Conservation (phyloP, 2,113 vertebrate genomes). For the Mohoua ochrocephala region DNA sequence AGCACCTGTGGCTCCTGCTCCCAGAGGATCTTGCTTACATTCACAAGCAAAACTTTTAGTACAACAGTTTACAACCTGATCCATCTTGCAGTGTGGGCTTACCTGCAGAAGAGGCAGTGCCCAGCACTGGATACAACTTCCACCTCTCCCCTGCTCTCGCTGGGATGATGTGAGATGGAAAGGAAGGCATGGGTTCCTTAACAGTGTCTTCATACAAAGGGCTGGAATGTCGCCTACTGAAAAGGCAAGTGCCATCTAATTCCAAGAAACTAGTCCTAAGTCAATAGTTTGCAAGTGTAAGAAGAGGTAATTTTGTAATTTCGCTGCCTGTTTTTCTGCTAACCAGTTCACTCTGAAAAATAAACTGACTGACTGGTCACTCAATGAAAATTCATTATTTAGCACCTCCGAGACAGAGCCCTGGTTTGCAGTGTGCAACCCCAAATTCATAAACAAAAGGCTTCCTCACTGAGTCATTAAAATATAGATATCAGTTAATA, state of each 20-base stretch:
- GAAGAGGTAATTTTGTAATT: not conserved
- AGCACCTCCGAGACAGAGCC: not conserved
- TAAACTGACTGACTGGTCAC: not conserved
- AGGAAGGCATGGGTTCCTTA: not conserved
- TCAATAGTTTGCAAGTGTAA: not conserved
- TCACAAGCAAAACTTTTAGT: not conserved
- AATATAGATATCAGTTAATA: not conserved
- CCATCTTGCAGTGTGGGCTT: not conserved
- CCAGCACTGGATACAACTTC: not conserved
- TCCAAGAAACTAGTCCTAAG: not conserved
- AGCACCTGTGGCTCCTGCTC: not conserved
- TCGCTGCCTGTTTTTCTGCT: not conserved
- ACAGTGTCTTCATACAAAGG: not conserved
- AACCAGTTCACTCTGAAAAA: not conserved
- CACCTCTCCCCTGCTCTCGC: not conserved
- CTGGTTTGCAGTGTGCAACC: not conserved
- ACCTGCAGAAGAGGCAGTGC: not conserved
- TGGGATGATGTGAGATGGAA: not conserved
- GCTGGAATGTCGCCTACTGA: not conserved
- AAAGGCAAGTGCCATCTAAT: not conserved
- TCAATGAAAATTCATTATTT: not conserved
- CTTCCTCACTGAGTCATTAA: not conserved
- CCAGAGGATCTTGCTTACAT: not conserved
- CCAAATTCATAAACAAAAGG: not conserved
- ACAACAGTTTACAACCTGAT: not conserved